Evolutionary conservation across 2,113 vertebrate genomes (phyloP), one percentile per base, ranked within the genome.

Genomic region (Chrysochloris asiatica): DNA sequence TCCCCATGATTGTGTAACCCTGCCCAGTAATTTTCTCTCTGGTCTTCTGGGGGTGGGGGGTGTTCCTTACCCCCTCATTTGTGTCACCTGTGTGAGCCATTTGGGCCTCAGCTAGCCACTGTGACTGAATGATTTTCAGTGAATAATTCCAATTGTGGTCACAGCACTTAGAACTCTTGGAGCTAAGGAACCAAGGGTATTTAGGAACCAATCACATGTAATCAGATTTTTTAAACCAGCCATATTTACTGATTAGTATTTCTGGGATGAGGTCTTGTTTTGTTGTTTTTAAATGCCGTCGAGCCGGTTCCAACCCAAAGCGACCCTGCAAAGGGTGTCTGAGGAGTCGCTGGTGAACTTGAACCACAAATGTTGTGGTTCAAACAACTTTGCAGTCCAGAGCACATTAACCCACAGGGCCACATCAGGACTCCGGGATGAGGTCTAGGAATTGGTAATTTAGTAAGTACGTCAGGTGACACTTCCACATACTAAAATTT

Each of bases 1-100:
- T 41, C 16, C 24, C 30, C 3, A 0, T 63, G 12, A 6, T 36
- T 59, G 11, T 30, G 12, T 43, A 8, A 26, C 13, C 0, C 56
- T 71, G 48, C 26, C 7, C 8, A 28, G 28, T 26, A 36, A 48
- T 63, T n/a, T n/a, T n/a, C n/a, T 59, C 5, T 16, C 48, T 80
- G 6, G 22, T 30, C 6, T 67, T 91, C 73, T 69, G 4, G 14
- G 26, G 33, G 5, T n/a, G n/a, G n/a, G n/a, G n/a, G n/a, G n/a
- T n/a, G n/a, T n/a, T n/a, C n/a, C n/a, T n/a, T n/a, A n/a, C n/a
- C n/a, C n/a, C n/a, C n/a, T 43, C 10, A 33, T 12, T 6, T 14
- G 6, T 28, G 72, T 88, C n/a, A 33, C 33, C 11, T 41, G 2
- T 41, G 19, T 65, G 48, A 26, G 24, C 24, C 77, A 33, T 4